These are phyloP conservation scores for Canis aureus DNA, from an alignment of 2,113 vertebrate genomes.

Conservation along the genomic window DNA sequence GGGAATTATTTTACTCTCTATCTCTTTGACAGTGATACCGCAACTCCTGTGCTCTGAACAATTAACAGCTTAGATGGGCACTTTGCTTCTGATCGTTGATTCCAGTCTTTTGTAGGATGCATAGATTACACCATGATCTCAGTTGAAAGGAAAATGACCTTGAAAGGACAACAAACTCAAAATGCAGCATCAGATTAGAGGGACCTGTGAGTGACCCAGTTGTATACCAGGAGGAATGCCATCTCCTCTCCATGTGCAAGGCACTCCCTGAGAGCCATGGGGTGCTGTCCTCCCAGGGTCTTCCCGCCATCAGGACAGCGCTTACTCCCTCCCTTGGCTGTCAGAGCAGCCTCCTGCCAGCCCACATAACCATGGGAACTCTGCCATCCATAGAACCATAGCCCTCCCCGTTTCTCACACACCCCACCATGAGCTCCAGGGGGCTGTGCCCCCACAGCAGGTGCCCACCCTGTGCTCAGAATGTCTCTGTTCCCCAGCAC, in stretches of 20 bases:
- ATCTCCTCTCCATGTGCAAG: background rate
- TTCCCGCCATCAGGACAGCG: background rate
- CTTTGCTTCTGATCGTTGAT: constrained; percentile 87
- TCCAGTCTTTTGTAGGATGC: constrained; percentile 82
- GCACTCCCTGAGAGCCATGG: background rate
- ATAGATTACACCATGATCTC: constrained; percentile 80
- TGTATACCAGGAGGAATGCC: background rate
- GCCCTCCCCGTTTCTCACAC: background rate
- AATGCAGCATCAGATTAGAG: constrained; percentile 88
- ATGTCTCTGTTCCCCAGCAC: background rate
- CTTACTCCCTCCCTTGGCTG: background rate
- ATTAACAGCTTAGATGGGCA: constrained; percentile 86
- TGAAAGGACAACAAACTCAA: constrained; percentile 89
- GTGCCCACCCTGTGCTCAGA: background rate
- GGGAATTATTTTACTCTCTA: constrained; percentile 83
- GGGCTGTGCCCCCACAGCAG: background rate
- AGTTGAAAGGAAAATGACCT: constrained; percentile 80
- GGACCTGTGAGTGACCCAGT: background rate
- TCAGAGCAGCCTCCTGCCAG: background rate
- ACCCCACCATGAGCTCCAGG: background rate
- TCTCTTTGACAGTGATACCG: constrained; percentile 84
- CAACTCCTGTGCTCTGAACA: constrained; percentile 78
- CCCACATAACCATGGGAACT: background rate
- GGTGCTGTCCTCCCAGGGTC: background rate
- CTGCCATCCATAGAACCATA: background rate